These are phyloP conservation scores for Gambelia wislizenii DNA, from an alignment of 2,797 vertebrate species.

Conservation along the genomic window DNA sequence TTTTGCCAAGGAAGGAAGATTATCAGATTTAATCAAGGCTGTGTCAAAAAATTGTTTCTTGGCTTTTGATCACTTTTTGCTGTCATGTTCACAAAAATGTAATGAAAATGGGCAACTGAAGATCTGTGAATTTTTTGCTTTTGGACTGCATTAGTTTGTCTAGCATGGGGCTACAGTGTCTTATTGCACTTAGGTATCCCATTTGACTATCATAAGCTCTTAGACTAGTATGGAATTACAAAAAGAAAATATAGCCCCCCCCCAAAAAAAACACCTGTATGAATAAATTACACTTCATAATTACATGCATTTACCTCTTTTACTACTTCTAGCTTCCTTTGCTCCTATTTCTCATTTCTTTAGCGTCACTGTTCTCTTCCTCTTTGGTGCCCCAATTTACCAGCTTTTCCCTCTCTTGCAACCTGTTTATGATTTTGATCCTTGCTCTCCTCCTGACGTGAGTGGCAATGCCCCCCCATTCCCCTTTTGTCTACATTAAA, in stretches of 20 bases:
- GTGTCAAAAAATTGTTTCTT: background rate
- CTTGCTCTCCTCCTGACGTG: fast-evolving
- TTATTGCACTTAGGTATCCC: background rate
- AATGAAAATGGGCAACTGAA: background rate
- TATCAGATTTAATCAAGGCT: background rate
- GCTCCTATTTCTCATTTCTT: background rate
- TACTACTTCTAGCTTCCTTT: background rate
- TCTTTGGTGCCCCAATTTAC: slow-evolving; percentile 1
- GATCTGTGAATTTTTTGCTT: background rate
- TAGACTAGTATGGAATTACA: background rate
- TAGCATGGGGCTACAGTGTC: background rate
- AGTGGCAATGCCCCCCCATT: background rate
- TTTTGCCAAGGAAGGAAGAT: background rate
- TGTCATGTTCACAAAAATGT: background rate
- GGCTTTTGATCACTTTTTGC: background rate
- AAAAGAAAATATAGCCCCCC: background rate
- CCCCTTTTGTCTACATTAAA: background rate
- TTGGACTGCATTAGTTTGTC: no score
- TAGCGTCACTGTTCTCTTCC: fast-evolving
- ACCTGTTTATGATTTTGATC: background rate
- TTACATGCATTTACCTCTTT: background rate
- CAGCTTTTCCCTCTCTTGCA: background rate
- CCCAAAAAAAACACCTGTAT: background rate
- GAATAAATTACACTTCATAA: background rate
- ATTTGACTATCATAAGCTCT: background rate